Conservation (phyloP, 2,888 invertebrate genomes). For the Hedya salicella region DNA sequence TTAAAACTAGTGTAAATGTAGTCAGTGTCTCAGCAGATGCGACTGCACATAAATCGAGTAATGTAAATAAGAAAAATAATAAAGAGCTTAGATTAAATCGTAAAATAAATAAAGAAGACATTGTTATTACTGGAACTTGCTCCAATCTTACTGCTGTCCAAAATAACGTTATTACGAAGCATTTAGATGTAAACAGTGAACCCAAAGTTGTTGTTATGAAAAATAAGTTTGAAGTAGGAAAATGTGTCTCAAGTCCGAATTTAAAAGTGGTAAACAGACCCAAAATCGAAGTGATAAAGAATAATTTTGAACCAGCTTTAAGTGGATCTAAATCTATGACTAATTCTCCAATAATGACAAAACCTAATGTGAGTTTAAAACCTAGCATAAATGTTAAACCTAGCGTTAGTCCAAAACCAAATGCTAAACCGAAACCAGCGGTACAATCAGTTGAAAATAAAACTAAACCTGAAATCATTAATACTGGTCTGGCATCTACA, state of each 20-base stretch:
- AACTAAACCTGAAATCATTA: constrained; percentile 82
- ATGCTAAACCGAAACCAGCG: constrained; percentile 8
- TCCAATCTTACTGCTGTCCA: too few species aligned
- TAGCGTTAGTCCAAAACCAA: constrained; percentile 10
- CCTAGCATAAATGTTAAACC: constrained; percentile 17
- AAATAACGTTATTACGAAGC: background rate
- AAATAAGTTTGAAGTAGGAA: background rate
- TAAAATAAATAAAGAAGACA: constrained; percentile 73
- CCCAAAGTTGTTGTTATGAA: background rate
- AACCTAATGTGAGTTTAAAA: constrained; percentile 21
- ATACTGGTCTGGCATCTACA: constrained; percentile 86
- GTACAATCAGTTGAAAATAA: constrained; percentile 45
- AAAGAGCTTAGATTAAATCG: constrained; percentile 57
- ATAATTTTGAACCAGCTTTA: constrained; percentile 11
- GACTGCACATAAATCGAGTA: background rate
- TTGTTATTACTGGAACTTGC: constrained; percentile 53
- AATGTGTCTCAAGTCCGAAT: background rate
- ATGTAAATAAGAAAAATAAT: constrained; percentile 2
- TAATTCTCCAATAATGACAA: constrained; percentile 1
- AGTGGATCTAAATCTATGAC: background rate
- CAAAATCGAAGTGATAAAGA: constrained; percentile 15
- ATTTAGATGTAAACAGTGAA: constrained; percentile 1
- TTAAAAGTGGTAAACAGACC: constrained; percentile 6
- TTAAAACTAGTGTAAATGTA: constrained; percentile 14
- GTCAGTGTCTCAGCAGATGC: background rate